A percentile compares a stretch with the other conserved stretches of the same genome.
Evolutionary conservation across 2,888 invertebrate genomes (phyloP).

Genomic region (Lycia hirtaria): DNA sequence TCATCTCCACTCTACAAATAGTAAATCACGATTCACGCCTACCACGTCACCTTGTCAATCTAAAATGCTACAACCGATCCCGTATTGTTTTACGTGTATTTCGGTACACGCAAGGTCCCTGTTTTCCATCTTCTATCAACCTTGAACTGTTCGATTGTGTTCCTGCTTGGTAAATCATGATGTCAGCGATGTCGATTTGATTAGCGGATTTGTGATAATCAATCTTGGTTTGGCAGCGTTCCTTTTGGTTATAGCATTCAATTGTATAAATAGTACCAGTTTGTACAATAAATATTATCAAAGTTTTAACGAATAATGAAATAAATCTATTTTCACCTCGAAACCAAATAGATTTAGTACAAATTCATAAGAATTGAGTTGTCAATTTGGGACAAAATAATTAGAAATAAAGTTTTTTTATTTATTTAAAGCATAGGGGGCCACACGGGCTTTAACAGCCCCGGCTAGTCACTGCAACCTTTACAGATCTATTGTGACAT

Average conservation of each 20-base stretch:
- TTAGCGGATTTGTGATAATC: conserved; percentile 25
- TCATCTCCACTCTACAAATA: conserved; percentile 17
- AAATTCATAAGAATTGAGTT: too few species aligned
- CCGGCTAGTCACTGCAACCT: too few species aligned
- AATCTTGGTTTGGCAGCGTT: background rate
- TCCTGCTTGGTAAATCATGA: conserved; percentile 46
- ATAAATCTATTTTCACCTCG: too few species aligned
- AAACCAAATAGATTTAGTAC: too few species aligned
- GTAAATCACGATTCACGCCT: conserved; percentile 21
- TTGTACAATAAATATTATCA: too few species aligned
- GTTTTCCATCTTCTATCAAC: conserved; percentile 52
- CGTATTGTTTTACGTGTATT: conserved; percentile 50
- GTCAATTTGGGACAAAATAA: too few species aligned
- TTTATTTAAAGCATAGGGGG: too few species aligned
- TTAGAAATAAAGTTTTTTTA: too few species aligned
- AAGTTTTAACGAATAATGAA: too few species aligned
- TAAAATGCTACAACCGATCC: conserved; percentile 57
- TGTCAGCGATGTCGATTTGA: conserved; percentile 41
- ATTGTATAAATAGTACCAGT: background rate
- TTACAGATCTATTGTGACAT: too few species aligned
- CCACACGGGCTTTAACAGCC: too few species aligned
- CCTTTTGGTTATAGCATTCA: too few species aligned
- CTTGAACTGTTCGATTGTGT: conserved; percentile 54
- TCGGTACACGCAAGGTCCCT: conserved; percentile 48
- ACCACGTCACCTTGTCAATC: conserved; percentile 38